phyloP scores from a whole-genome alignment of 2,888 invertebrate species.

The Eugnorisma glareosa region DNA sequence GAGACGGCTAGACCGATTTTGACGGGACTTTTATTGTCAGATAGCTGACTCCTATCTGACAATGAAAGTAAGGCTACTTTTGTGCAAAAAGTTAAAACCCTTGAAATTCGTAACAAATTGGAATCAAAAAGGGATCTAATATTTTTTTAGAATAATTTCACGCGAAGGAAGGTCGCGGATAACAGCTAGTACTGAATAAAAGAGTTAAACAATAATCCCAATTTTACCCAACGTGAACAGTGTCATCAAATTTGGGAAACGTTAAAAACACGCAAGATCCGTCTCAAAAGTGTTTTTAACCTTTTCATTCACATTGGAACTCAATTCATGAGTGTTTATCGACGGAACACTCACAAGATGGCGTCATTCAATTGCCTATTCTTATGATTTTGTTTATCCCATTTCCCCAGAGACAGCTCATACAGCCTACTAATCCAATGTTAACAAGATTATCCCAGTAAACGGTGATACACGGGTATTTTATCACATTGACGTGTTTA shows the following conservation, averaged over 20 bases:
- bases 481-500: constrained; percentile 31
- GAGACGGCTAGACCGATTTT: too few species aligned
- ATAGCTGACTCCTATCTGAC: too few species aligned
- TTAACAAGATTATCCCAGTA: constrained; percentile 38
- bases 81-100: too few species aligned
- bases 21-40: too few species aligned
- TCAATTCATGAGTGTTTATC: background rate
- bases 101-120: too few species aligned
- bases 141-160: too few species aligned
- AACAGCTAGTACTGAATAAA: background rate
- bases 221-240: background rate
- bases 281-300: background rate
- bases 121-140: too few species aligned
- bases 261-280: constrained; percentile 5
- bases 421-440: constrained; percentile 23
- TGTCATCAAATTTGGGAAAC: background rate
- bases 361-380: constrained; percentile 6
- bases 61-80: too few species aligned
- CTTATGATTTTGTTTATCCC: constrained; percentile 19
- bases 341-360: background rate
- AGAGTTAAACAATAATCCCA: background rate
- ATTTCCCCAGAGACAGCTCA: constrained; percentile 13
- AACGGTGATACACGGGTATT: constrained; percentile 1
- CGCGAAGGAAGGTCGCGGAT: too few species aligned
- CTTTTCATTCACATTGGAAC: background rate